Conservation (phyloP, 53 echinoderm and acorn worm species). For the Arbacia lixula region DNA sequence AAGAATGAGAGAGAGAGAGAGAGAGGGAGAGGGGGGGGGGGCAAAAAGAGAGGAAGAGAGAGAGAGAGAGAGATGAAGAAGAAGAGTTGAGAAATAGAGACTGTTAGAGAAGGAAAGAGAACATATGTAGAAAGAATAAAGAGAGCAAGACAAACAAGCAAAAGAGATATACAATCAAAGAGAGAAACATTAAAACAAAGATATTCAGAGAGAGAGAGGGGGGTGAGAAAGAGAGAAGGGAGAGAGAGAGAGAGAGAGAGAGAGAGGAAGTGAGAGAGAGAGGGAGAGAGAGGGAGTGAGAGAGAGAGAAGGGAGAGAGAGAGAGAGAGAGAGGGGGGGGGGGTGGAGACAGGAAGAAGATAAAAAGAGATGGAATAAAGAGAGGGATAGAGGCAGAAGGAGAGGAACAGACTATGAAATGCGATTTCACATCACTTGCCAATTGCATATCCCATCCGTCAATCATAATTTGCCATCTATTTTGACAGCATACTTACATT, state of each 20-base stretch:
- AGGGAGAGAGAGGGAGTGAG: not conserved
- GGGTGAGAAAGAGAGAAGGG: not conserved
- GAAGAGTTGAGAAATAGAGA: not conserved
- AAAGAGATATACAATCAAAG: not conserved
- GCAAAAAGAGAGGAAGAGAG: not conserved
- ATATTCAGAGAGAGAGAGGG: not conserved
- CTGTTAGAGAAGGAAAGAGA: not conserved
- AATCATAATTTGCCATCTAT: conserved; percentile 35
- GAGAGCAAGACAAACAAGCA: too few relatives aligned
- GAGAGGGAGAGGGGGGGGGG: not conserved
- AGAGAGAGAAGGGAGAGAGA: not conserved
- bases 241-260: not conserved
- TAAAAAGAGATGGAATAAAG: not conserved
- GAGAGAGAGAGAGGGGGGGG: not conserved
- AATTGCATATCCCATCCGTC: not conserved
- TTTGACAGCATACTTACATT: conserved; percentile 37
- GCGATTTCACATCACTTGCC: not conserved
- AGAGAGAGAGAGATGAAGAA: not conserved
- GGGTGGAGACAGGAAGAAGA: not conserved
- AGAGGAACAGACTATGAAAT: not conserved
- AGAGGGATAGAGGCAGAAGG: not conserved
- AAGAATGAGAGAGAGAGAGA: too few relatives aligned
- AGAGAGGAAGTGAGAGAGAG: not conserved
- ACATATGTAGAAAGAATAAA: not conserved
- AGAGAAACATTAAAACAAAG: not conserved